These are phyloP conservation scores for Drosophila acutilabella DNA, from an alignment of 2,888 invertebrate species.

Conservation along the genomic window DNA sequence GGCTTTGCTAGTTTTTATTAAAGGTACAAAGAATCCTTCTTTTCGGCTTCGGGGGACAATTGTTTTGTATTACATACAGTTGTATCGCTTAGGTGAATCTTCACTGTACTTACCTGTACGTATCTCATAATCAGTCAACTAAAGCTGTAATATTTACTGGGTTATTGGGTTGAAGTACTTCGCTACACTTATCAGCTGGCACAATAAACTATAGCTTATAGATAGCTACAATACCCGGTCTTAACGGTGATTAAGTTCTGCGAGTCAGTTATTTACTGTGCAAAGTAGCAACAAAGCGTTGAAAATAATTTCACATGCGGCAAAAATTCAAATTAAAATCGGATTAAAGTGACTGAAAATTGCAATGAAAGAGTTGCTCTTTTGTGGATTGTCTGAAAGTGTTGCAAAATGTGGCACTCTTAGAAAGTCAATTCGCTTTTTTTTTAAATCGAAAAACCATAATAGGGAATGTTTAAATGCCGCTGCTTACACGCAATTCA, in stretches of 20 bases:
- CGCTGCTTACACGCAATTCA: constrained; percentile 59
- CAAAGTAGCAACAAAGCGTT: neutral
- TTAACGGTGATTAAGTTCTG: neutral
- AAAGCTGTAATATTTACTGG: neutral
- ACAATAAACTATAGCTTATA: neutral
- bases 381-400: neutral
- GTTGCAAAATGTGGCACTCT: neutral
- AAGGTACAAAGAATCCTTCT: too few species aligned
- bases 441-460: constrained; percentile 13
- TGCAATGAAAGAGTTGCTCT: neutral
- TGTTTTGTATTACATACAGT: too few species aligned
- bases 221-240: neutral
- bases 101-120: neutral
- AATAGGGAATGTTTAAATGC: constrained; percentile 47
- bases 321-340: constrained; percentile 18
- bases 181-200: neutral
- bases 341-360: constrained; percentile 11
- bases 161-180: neutral
- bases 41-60: too few species aligned
- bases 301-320: neutral
- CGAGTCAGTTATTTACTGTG: neutral
- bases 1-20: too few species aligned
- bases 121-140: neutral
- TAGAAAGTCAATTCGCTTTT: constrained; percentile 17
- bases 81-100: too few species aligned